Evolutionary conservation across 53 echinoderm and acorn worm species (phyloP).

Genomic region (Arbacia lixula): DNA sequence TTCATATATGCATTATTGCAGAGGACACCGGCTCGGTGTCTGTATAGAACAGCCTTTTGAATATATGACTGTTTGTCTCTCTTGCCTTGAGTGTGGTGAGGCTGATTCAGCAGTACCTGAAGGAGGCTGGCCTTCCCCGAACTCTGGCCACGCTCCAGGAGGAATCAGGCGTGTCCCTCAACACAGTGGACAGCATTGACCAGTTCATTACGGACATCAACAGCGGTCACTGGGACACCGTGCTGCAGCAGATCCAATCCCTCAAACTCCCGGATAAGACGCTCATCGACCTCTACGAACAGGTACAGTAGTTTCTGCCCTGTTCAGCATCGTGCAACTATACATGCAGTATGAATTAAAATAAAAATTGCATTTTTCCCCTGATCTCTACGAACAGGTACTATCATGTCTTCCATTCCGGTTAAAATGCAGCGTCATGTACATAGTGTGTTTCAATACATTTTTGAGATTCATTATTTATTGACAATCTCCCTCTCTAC

Average conservation of each 20-base stretch:
- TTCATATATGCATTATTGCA: too few species aligned
- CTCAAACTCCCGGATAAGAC: conserved; percentile 98
- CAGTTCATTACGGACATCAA: conserved; percentile 98
- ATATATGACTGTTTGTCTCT: too few species aligned
- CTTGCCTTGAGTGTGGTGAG: conserved; percentile 80
- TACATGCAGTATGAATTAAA: neutral
- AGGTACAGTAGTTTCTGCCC: conserved; percentile 51
- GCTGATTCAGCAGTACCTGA: conserved; percentile 97
- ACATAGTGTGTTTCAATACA: too few species aligned
- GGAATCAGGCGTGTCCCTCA: conserved; percentile 92
- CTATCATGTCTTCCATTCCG: too few species aligned
- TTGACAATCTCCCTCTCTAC: too few species aligned
- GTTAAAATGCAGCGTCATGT: too few species aligned
- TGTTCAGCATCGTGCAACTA: too few species aligned
- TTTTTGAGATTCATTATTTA: too few species aligned
- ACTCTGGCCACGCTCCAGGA: conserved; percentile 84
- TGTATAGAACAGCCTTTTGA: too few species aligned
- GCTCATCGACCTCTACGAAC: conserved; percentile 97
- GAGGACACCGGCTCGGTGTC: too few species aligned
- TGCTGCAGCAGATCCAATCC: conserved; percentile 95
- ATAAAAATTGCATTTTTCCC: neutral
- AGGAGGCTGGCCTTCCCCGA: conserved; percentile 88
- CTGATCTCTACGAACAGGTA: too few species aligned
- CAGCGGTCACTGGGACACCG: conserved; percentile 99
- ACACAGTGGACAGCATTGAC: conserved; percentile 99